Base-by-base conservation (phyloP, 2,797 vertebrate species). In the Apogon hyalosoma region DNA sequence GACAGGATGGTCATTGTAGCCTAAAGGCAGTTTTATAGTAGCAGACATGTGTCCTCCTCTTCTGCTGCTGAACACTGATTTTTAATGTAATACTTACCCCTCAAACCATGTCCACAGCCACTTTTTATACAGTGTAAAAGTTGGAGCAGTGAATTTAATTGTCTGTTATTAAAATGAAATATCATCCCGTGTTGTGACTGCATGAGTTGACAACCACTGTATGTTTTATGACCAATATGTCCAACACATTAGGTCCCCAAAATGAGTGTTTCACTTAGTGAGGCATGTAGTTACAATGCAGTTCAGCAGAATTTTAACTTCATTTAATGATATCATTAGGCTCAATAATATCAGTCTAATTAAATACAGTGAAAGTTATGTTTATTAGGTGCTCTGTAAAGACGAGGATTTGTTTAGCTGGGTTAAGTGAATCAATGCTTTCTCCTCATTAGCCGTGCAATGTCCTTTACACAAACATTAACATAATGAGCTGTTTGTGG, bases 1-100 rank as follows among this genome's bases (percentile, higher is more conserved):
- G 61, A 60, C 59, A 69, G 24, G 47, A 62, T 62, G 71, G 61
- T 50, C 36, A 69, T 21, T 50, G 76, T 58, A 63, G 58, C 74
- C 73, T 60, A 33, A 0, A 56, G 63, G 66, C 49, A 18, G 28
- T 69, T 63, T 70, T 14, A 40, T 41, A 50, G 41, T 42, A 54
- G 51, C 36, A 43, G 59, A 77, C 40, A 7, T 62, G 45, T 51
- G 18, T 68, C 31, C 31, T 65, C 7, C 43, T 77, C 39, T 9
- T 46, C 49, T 38, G 7, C 50, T 46, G 56, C 42, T 21, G 19
- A 75, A 65, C 69, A 74, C 45, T 48, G 24, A 52, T 28, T 55
- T 63, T 63, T 49, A 40, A 33, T 63, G 49, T 60, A 24, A 51
- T 78, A 24, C 24, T 51, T 77, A 21, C 64, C 16, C 24, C 40